These are phyloP conservation scores for Micrastur ruficollis DNA, from an alignment of 2,797 vertebrate genomes.

Conservation along the genomic window DNA sequence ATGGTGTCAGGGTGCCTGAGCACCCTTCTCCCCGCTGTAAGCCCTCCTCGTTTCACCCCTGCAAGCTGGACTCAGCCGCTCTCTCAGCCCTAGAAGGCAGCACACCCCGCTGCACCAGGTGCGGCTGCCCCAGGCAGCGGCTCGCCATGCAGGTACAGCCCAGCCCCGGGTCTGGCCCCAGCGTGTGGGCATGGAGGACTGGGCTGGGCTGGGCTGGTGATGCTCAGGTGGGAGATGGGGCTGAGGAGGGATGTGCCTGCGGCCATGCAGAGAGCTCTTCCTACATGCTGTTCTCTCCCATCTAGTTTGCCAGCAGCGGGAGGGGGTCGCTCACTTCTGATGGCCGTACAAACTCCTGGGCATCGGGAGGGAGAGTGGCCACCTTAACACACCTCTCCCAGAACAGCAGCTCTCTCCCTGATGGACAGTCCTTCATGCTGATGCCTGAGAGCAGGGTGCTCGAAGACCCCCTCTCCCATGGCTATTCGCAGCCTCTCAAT, in stretches of 20 bases:
- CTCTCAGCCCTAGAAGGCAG: neutral
- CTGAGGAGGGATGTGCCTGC: neutral
- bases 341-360: slow-evolving; percentile 68
- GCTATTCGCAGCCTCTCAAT: slow-evolving; percentile 79
- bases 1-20: neutral
- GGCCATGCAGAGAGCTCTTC: accelerated
- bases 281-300: accelerated
- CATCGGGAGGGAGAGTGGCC: slow-evolving; percentile 19
- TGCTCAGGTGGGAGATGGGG: neutral
- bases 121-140: neutral
- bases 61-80: neutral
- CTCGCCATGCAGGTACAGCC: neutral
- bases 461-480: slow-evolving; percentile 76
- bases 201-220: neutral
- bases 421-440: neutral
- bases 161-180: neutral
- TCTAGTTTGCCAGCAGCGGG: slow-evolving; percentile 47
- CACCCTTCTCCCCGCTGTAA: neutral
- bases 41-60: neutral
- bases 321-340: slow-evolving; percentile 65
- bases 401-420: slow-evolving; percentile 56
- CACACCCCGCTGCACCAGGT: neutral
- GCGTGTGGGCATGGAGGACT: neutral
- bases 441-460: neutral
- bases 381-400: slow-evolving; percentile 14